A percentile compares a stretch with the other conserved stretches of the same genome.
Evolutionary conservation across 2,888 invertebrate species (phyloP).

Genomic region (Dicyrtomina minuta): DNA sequence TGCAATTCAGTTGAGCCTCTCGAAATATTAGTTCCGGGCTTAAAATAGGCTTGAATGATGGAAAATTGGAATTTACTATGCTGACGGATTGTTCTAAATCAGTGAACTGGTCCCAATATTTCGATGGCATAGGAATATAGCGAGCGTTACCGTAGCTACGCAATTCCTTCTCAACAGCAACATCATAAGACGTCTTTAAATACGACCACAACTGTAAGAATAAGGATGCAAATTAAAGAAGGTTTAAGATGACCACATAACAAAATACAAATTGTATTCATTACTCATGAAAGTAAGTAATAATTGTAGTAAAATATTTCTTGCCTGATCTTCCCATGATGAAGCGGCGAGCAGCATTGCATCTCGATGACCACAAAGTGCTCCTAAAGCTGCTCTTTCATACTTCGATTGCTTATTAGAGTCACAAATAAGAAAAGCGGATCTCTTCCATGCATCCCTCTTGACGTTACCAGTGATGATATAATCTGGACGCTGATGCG

Average conservation of each 20-base stretch:
- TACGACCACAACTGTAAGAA: slow-evolving; percentile 45
- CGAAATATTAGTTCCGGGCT: slow-evolving; percentile 37
- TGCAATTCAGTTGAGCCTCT: slow-evolving; percentile 41
- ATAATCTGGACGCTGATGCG: slow-evolving; percentile 32
- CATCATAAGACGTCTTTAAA: slow-evolving; percentile 41
- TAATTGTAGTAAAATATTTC: not conserved
- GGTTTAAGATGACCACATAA: not conserved
- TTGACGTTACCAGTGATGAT: slow-evolving; percentile 39
- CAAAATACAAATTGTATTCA: not conserved
- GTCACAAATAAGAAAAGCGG: slow-evolving; percentile 49
- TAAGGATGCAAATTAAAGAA: not conserved
- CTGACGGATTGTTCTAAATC: slow-evolving; percentile 39
- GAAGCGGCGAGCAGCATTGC: slow-evolving; percentile 45
- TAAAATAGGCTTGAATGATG: slow-evolving; percentile 12
- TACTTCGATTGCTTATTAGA: slow-evolving; percentile 43
- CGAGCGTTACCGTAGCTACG: slow-evolving; percentile 30
- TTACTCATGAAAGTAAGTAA: not conserved
- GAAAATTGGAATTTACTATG: slow-evolving; percentile 27
- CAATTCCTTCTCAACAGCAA: slow-evolving; percentile 39
- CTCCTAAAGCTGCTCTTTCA: slow-evolving; percentile 45
- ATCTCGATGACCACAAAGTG: slow-evolving; percentile 46
- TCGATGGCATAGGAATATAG: slow-evolving; percentile 40
- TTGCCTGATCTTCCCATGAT: slow-evolving; percentile 50
- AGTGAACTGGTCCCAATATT: slow-evolving; percentile 45
- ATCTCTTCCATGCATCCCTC: slow-evolving; percentile 46